Percentiles rank a stretch among this genome's conserved stretches.
phyloP scores from a whole-genome alignment of 2,888 invertebrate species.

The Gari tellinella region DNA sequence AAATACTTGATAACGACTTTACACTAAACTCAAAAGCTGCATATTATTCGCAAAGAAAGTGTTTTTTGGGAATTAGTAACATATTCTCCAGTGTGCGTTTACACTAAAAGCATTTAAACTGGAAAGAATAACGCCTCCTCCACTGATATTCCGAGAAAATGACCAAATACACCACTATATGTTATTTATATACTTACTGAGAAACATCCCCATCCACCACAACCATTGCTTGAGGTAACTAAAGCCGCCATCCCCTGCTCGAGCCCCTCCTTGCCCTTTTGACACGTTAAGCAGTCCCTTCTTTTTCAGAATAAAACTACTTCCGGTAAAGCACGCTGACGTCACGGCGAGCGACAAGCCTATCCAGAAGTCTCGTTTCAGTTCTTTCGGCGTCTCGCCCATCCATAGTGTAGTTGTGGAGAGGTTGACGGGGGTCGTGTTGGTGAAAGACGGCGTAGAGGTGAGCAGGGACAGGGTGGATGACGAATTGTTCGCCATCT shows the following conservation, averaged over 20 bases:
- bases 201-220: conserved; percentile 98
- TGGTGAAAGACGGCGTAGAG: conserved; percentile 2
- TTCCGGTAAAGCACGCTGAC: conserved; percentile 85
- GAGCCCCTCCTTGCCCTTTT: conserved; percentile 49
- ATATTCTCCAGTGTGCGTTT: too few species aligned
- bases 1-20: too few species aligned
- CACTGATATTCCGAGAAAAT: too few species aligned
- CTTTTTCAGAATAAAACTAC: conserved; percentile 86
- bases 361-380: conserved; percentile 83
- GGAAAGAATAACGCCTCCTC: too few species aligned
- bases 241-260: conserved; percentile 91
- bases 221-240: conserved; percentile 97
- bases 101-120: too few species aligned
- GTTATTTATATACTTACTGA: conserved; percentile 91
- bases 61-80: too few species aligned
- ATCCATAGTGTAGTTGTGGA: conserved; percentile 41
- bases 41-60: too few species aligned
- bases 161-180: too few species aligned
- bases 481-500: conserved; percentile 6
- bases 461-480: background rate
- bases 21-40: too few species aligned
- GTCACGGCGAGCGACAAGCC: conserved; percentile 85
- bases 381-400: conserved; percentile 38
- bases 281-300: conserved; percentile 84
- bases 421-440: conserved; percentile 30